phyloP scores from a whole-genome alignment of 2,797 vertebrate species.

The Alca torda region DNA sequence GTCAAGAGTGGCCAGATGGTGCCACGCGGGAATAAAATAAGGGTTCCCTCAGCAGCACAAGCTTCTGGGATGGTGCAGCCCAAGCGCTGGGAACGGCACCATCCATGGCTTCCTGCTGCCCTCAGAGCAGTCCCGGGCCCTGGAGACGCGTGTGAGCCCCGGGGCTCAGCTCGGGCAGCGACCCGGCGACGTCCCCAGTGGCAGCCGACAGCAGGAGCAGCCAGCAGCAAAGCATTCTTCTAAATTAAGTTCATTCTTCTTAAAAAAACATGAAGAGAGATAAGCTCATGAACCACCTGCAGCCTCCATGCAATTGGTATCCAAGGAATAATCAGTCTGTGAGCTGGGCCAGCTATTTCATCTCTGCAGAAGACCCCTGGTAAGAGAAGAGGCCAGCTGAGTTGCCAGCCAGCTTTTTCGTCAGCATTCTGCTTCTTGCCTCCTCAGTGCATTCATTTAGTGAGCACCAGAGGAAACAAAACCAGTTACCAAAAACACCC shows the following conservation, averaged over 20 bases:
- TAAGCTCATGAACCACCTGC: conserved; percentile 7
- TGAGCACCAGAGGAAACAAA: not conserved
- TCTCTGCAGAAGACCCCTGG: not conserved
- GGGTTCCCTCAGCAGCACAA: not conserved
- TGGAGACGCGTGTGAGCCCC: not conserved
- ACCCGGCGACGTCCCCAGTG: not conserved
- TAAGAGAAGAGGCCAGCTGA: not conserved
- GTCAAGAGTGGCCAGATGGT: not conserved
- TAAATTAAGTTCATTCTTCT: conserved; percentile 33
- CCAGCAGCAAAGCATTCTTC: not conserved
- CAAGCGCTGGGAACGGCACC: not conserved
- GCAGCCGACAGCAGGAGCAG: not conserved
- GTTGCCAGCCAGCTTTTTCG: not conserved
- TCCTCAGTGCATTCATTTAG: not conserved
- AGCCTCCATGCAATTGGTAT: not conserved
- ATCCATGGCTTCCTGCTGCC: not conserved
- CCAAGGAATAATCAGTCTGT: not conserved
- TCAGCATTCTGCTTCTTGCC: not conserved
- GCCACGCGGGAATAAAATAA: not conserved
- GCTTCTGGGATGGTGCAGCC: not conserved
- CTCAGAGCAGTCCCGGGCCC: not conserved
- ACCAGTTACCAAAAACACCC: not conserved
- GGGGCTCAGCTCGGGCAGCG: not conserved
- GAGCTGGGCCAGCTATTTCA: not conserved
- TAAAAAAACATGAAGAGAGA: not conserved